Evolutionary conservation across 2,888 invertebrate species (phyloP), one percentile per base, ranked within the genome.

Genomic region (Tryphoninae sp.): DNA sequence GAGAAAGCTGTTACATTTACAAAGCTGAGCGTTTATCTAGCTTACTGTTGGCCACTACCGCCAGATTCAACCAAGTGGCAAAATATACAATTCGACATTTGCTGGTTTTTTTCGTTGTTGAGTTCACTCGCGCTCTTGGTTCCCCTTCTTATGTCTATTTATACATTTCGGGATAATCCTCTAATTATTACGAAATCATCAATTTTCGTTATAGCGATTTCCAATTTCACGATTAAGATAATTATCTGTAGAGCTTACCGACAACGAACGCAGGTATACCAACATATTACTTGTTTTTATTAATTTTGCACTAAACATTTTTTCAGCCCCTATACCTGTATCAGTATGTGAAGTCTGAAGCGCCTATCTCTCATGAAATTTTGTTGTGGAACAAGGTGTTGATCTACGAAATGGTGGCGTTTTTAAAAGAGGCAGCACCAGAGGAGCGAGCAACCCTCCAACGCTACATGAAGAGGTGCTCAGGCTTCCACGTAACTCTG

Each of bases 141-240:
- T 2, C 78, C 86, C 0, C 16, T 86, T 22, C 0, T 81, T 0
- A 67, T 71, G 19, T 42, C 85, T 0, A 61, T 84, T 2, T 72
- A 72, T 13, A 58, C 73, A 16, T 72, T 78, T 40, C 61, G 62
- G 0, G 58, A 23, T 0, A 72, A 87, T 13, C 51, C 83, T 0
- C 23, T 85, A 0, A 55, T 85, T n/a, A 61, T 86, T 16, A 83
- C 85, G 0, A 86, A 86, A 68, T 82, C 84, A 0, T 80, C 80
- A 8, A 77, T 83, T 19, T 80, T 84, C 1, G 59, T 62, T 2
- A 64, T 81, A 2, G 86, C 83, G 3, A 83, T 84, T 2, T 40
- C 64, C 0, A 86, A 85, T 55, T 83, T 83, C 26, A 16, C 42
- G 0, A 71, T 82, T 1, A 87, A 87, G 64, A 84, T 86, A 71